Conservation (phyloP, 1,140 invertebrate genomes). For the Druon quercuslanigerum region DNA sequence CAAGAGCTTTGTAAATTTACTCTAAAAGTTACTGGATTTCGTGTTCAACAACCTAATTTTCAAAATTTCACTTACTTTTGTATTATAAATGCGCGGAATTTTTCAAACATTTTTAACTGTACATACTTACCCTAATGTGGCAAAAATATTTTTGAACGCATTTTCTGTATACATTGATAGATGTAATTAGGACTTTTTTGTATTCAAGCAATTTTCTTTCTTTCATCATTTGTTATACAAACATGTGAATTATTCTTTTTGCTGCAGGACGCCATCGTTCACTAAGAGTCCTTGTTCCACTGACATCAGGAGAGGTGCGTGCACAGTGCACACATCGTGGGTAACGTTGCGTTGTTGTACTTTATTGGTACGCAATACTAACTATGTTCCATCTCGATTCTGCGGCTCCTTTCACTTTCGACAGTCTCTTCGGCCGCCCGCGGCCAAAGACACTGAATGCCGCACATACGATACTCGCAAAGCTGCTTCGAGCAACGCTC, state of each 20-base stretch:
- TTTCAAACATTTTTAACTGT: too few species aligned
- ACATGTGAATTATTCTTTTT: constrained; percentile 20
- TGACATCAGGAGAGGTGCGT: constrained; percentile 48
- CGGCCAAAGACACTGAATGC: constrained; percentile 39
- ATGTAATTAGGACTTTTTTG: not conserved
- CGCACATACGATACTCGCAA: constrained; percentile 1
- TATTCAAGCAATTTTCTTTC: constrained; percentile 21
- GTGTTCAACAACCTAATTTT: too few species aligned
- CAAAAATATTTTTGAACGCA: too few species aligned
- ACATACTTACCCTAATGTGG: too few species aligned
- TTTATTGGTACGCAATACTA: constrained; percentile 46
- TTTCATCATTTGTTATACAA: constrained; percentile 14
- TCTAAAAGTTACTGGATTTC: too few species aligned
- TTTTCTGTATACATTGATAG: not conserved
- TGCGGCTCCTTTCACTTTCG: constrained; percentile 64
- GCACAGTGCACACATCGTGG: constrained; percentile 53
- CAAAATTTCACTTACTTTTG: too few species aligned
- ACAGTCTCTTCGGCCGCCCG: constrained; percentile 54
- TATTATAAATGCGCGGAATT: too few species aligned
- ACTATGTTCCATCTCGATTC: constrained; percentile 60
- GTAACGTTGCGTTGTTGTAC: constrained; percentile 42
- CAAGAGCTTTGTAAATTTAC: too few species aligned
- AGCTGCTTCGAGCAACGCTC: constrained; percentile 28
- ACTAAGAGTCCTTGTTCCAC: constrained; percentile 56
- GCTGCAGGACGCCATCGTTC: constrained; percentile 51